These are phyloP conservation scores for Trichosurus vulpecula DNA, from an alignment of 2,797 vertebrate genomes.

Conservation along the genomic window DNA sequence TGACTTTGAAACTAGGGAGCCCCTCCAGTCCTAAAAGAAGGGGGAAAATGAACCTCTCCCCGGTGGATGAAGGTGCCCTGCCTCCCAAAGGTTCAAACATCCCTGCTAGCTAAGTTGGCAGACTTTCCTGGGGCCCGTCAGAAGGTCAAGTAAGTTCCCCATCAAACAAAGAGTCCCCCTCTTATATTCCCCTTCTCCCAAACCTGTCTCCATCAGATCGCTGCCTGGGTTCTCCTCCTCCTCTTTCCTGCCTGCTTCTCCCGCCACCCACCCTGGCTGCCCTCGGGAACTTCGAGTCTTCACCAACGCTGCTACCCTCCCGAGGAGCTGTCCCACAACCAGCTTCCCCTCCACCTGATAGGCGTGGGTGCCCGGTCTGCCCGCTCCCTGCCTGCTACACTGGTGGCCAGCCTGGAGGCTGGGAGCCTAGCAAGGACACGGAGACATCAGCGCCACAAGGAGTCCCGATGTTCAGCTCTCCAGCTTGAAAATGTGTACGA, in stretches of 20 bases:
- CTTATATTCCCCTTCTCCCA: background rate
- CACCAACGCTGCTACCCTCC: conserved; percentile 73
- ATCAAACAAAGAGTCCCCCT: background rate
- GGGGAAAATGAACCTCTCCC: background rate
- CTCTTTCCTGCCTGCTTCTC: conserved; percentile 42
- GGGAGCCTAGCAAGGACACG: background rate
- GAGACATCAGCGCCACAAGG: background rate
- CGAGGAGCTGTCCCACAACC: conserved; percentile 59
- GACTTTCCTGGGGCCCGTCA: background rate
- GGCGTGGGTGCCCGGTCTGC: conserved; percentile 73
- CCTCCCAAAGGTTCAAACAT: background rate
- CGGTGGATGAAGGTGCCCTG: background rate
- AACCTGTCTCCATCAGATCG: background rate
- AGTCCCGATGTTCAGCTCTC: conserved; percentile 58
- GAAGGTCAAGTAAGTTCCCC: background rate
- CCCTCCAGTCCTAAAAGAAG: background rate
- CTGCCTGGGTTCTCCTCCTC: conserved; percentile 58
- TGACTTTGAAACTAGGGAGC: background rate
- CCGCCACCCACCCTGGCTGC: background rate
- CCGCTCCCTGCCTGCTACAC: conserved; percentile 69
- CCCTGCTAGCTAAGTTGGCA: background rate
- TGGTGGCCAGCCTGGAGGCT: conserved; percentile 76
- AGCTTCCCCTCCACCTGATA: conserved; percentile 31
- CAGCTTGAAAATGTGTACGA: background rate
- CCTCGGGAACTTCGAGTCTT: background rate